Evolutionary conservation across 1,140 invertebrate species (phyloP).

Genomic region (Penaeus vannamei): DNA sequence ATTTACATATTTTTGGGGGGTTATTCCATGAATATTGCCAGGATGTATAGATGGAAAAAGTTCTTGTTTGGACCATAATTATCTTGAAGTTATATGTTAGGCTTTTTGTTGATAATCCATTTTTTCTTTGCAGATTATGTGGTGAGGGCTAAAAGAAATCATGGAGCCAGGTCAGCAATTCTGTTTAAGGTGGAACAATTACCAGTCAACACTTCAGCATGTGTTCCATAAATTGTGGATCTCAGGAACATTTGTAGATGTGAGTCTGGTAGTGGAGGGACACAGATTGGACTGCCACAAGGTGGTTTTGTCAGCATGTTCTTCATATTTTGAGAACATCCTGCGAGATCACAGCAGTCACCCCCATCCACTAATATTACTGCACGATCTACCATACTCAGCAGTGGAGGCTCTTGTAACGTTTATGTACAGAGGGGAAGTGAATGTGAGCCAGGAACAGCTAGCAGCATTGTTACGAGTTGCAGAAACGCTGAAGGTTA

Average conservation of each 20-base stretch:
- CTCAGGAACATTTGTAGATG: constrained; percentile 92
- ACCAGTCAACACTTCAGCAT: constrained; percentile 89
- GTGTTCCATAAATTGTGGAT: constrained; percentile 91
- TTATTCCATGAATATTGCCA: too few relatives aligned
- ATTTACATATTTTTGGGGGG: too few relatives aligned
- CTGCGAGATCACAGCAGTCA: constrained; percentile 76
- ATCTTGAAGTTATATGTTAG: too few relatives aligned
- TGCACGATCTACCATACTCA: constrained; percentile 89
- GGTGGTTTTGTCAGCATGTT: constrained; percentile 93
- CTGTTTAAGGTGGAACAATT: constrained; percentile 91
- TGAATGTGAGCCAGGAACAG: constrained; percentile 91
- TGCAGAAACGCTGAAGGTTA: constrained; percentile 84
- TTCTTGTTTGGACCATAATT: too few relatives aligned
- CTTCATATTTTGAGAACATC: constrained; percentile 91
- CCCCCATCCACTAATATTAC: constrained; percentile 87
- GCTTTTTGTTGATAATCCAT: not conserved
- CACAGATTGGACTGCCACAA: constrained; percentile 91
- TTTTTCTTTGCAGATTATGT: constrained; percentile 55
- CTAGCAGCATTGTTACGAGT: constrained; percentile 88
- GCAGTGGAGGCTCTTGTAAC: constrained; percentile 91
- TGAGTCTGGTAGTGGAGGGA: constrained; percentile 92
- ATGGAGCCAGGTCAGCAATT: constrained; percentile 80
- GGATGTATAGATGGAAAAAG: too few relatives aligned
- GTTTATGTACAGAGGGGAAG: constrained; percentile 94
- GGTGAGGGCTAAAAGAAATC: constrained; percentile 59